Evolutionary conservation across 2,113 vertebrate species (phyloP).

Genomic region (Arizona elegans): DNA sequence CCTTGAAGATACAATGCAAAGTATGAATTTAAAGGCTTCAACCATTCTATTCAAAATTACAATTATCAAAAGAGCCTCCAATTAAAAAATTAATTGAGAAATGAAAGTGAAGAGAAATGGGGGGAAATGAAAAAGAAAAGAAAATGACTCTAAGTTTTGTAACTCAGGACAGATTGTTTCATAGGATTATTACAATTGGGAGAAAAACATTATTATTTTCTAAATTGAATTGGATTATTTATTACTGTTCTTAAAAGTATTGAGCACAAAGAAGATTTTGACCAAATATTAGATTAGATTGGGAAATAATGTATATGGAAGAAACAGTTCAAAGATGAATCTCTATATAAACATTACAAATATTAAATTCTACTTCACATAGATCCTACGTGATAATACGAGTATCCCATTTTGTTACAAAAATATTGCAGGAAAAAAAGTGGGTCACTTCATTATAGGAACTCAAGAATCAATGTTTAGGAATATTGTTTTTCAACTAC

Average conservation of each 20-base stretch:
- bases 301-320: slow-evolving; percentile 70
- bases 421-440: slow-evolving; percentile 41
- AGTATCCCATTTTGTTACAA: slow-evolving; percentile 59
- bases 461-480: neutral
- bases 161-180: slow-evolving; percentile 68
- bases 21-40: slow-evolving; percentile 43
- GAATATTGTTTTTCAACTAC: neutral
- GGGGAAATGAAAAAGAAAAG: slow-evolving; percentile 66
- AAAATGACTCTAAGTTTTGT: slow-evolving; percentile 68
- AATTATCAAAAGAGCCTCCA: slow-evolving; percentile 56
- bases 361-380: slow-evolving; percentile 73
- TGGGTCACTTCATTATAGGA: slow-evolving; percentile 14
- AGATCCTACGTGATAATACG: slow-evolving; percentile 64
- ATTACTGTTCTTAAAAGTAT: slow-evolving; percentile 74
- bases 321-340: slow-evolving; percentile 66
- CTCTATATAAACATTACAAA: slow-evolving; percentile 75
- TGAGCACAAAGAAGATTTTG: slow-evolving; percentile 69
- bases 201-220: slow-evolving; percentile 75
- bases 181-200: slow-evolving; percentile 72
- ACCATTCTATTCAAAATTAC: slow-evolving; percentile 21
- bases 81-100: slow-evolving; percentile 46
- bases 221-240: slow-evolving; percentile 78
- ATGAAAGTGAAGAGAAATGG: slow-evolving; percentile 28
- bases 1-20: slow-evolving; percentile 51
- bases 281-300: slow-evolving; percentile 74